These are phyloP conservation scores for Cladorhizidae sp. DNA, from an alignment of 37 sponge, comb jelly and placozoan genomes.

Conservation along the genomic window DNA sequence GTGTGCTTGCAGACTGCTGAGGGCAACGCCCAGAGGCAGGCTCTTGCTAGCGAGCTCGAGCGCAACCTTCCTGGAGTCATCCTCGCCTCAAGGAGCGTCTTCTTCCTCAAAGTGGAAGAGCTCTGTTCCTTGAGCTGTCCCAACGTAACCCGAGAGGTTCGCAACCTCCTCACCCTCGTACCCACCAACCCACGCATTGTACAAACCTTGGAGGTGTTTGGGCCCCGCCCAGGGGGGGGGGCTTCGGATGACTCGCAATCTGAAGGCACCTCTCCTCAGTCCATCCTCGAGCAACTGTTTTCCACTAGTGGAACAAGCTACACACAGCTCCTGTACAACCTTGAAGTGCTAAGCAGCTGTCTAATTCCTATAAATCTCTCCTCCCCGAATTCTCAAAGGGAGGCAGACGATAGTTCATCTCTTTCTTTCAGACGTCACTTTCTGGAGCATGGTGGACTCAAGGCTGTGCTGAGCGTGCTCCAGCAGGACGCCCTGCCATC, in stretches of 20 bases:
- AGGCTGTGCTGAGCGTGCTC: slow-evolving; percentile 71
- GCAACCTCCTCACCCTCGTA: slow-evolving; percentile 67
- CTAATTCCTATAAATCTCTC: slow-evolving; percentile 52
- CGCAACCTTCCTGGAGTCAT: slow-evolving; percentile 69
- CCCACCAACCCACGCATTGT: slow-evolving; percentile 63
- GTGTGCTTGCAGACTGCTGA: slow-evolving; percentile 1
- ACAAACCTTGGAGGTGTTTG: slow-evolving; percentile 47
- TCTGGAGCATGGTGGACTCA: slow-evolving; percentile 69
- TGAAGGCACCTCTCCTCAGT: slow-evolving; percentile 21
- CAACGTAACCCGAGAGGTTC: slow-evolving; percentile 49
- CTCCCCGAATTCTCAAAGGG: neutral
- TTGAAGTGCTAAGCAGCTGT: slow-evolving; percentile 77
- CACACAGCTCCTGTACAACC: slow-evolving; percentile 70
- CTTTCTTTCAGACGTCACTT: slow-evolving; percentile 66
- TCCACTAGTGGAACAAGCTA: slow-evolving; percentile 46
- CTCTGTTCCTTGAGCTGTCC: slow-evolving; percentile 33
- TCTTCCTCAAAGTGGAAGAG: slow-evolving; percentile 70
- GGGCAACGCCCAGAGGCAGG: slow-evolving; percentile 36
- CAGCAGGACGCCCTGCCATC: slow-evolving; percentile 61
- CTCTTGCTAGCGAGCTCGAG: slow-evolving; percentile 46
- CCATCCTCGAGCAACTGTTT: slow-evolving; percentile 45
- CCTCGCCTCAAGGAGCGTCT: slow-evolving; percentile 28
- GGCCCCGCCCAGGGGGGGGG: slow-evolving; percentile 17
- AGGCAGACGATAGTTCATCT: slow-evolving; percentile 17
- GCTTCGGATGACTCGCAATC: slow-evolving; percentile 37